Evolutionary conservation across 2,113 vertebrate species (phyloP).

Genomic region (Stegostoma tigrinum): DNA sequence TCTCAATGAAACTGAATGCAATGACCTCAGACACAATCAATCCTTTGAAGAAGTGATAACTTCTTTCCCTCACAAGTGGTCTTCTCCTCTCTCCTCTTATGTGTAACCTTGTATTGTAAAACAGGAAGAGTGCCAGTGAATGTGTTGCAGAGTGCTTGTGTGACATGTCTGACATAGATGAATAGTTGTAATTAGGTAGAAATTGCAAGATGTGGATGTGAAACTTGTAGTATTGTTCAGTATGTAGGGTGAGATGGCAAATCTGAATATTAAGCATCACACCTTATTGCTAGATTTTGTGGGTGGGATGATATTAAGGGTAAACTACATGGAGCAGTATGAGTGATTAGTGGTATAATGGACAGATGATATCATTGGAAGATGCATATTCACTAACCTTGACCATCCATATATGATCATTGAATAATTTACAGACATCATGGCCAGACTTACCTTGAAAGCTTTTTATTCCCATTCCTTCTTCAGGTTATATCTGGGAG

Average conservation of each 20-base stretch:
- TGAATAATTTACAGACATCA: neutral
- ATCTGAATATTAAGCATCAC: neutral
- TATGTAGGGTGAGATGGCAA: neutral
- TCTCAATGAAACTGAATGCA: neutral
- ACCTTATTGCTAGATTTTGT: neutral
- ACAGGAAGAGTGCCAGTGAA: neutral
- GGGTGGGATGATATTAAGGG: neutral
- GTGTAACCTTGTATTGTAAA: neutral
- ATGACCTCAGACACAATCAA: neutral
- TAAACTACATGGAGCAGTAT: neutral
- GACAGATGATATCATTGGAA: neutral
- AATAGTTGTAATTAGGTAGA: neutral
- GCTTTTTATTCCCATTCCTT: too few relatives aligned
- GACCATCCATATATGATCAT: neutral
- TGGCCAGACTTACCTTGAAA: neutral
- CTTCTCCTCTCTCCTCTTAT: neutral
- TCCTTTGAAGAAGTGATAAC: neutral
- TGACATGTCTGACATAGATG: neutral
- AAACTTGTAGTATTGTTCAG: too few relatives aligned
- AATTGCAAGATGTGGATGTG: neutral
- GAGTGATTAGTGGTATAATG: neutral
- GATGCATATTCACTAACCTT: neutral
- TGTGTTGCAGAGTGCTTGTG: neutral
- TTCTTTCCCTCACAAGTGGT: neutral
- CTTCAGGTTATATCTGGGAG: neutral